A percentile compares a stretch with the other conserved stretches of the same genome.
These are phyloP conservation scores for Columba guinea DNA, from an alignment of 2,797 vertebrate genomes.

Conservation along the genomic window DNA sequence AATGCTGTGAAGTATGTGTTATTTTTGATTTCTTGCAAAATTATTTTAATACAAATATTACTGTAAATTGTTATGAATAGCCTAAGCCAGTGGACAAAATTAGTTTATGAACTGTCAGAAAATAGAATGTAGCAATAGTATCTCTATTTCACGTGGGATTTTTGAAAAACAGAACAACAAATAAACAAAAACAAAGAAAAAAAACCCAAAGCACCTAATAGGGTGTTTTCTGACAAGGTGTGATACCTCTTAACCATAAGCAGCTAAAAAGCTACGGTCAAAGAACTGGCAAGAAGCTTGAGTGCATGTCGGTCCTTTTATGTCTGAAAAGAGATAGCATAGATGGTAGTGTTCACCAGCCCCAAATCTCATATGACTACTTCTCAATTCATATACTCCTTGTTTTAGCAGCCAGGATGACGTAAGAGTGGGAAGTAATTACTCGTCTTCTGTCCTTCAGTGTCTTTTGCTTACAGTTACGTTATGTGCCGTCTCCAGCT, in stretches of 20 bases:
- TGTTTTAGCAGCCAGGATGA: background rate
- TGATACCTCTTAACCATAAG: background rate
- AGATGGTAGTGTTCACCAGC: background rate
- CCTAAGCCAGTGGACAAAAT: background rate
- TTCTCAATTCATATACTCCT: background rate
- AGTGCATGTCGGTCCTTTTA: background rate
- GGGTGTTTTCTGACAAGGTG: background rate
- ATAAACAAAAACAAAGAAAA: too few relatives aligned
- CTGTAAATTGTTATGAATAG: background rate
- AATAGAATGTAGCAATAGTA: background rate
- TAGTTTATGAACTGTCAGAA: background rate
- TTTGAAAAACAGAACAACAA: background rate
- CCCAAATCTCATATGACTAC: background rate
- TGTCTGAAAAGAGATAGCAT: background rate
- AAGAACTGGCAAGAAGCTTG: background rate
- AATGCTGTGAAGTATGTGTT: constrained; percentile 96
- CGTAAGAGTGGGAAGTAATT: background rate
- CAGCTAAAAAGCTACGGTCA: background rate
- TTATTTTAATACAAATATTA: background rate
- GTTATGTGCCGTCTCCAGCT: background rate
- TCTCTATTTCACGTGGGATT: background rate
- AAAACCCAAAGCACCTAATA: too few relatives aligned
- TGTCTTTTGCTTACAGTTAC: background rate
- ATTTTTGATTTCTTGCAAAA: background rate
- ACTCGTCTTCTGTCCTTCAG: background rate